Evolutionary conservation across 2,797 vertebrate genomes (phyloP).

Genomic region (Vespertilio murinus): DNA sequence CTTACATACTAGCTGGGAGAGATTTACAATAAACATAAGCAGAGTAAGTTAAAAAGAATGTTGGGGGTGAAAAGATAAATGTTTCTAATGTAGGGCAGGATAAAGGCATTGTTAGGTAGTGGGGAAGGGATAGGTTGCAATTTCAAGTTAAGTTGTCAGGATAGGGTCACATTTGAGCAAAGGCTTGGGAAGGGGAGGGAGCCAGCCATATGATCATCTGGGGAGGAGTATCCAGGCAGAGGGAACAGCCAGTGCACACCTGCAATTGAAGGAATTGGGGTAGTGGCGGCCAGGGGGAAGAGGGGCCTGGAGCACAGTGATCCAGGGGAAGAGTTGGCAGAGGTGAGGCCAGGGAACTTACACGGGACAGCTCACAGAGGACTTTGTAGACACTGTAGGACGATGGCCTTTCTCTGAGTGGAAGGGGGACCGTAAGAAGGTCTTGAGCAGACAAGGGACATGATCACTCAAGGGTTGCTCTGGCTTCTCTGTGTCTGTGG

Average conservation of each 20-base stretch:
- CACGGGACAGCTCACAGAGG: not conserved
- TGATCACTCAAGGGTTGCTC: not conserved
- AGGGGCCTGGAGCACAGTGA: not conserved
- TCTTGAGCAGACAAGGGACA: not conserved
- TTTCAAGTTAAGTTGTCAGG: not conserved
- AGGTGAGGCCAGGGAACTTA: not conserved
- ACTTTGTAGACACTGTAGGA: not conserved
- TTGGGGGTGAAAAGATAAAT: not conserved
- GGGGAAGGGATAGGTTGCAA: not conserved
- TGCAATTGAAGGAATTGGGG: not conserved
- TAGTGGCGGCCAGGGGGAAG: fast-evolving
- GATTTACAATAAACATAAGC: not conserved
- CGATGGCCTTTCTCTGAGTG: not conserved
- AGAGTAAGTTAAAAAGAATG: not conserved
- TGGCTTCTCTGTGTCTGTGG: not conserved
- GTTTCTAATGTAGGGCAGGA: not conserved
- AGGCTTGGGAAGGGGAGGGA: not conserved
- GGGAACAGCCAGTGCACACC: not conserved
- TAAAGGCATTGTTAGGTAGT: not conserved
- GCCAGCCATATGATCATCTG: too few relatives aligned
- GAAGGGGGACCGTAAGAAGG: not conserved
- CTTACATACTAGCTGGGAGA: not conserved
- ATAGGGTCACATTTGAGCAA: not conserved
- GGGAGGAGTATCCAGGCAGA: not conserved
- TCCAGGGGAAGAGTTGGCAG: not conserved